Evolutionary conservation across 2,888 invertebrate genomes (phyloP).

Genomic region (Oxycera nigricornis): DNA sequence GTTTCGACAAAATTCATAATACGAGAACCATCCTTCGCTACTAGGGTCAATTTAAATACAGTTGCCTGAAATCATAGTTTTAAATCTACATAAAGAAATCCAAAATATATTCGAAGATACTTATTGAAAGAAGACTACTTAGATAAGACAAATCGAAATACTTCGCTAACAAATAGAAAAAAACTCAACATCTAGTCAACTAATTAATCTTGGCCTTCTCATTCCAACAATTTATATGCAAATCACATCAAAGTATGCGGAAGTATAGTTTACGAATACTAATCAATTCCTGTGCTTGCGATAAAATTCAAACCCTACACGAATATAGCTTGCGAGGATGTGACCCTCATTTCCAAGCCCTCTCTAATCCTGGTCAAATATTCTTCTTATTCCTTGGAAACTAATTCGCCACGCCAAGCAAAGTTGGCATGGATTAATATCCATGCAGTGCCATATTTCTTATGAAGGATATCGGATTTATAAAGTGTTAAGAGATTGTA

Average conservation of each 20-base stretch:
- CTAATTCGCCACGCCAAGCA: conserved; percentile 10
- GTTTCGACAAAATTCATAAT: too few relatives aligned
- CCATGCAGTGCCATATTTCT: background rate
- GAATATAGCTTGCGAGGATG: background rate
- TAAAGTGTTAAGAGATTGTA: conserved; percentile 36
- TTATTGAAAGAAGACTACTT: background rate
- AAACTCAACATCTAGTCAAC: too few relatives aligned
- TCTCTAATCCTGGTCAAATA: conserved; percentile 1
- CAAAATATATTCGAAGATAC: background rate
- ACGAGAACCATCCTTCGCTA: too few relatives aligned
- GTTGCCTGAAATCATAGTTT: too few relatives aligned
- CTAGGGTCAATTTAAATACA: too few relatives aligned
- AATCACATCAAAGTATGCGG: conserved; percentile 38
- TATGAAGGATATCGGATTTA: background rate
- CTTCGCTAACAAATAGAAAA: too few relatives aligned
- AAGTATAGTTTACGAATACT: background rate
- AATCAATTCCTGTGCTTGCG: background rate
- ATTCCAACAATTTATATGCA: conserved; percentile 43
- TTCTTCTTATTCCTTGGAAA: background rate
- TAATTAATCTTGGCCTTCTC: background rate
- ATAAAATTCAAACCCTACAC: background rate
- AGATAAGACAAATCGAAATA: background rate
- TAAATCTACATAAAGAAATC: too few relatives aligned
- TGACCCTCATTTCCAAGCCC: background rate
- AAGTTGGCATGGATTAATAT: background rate